Conservation (phyloP, 1,140 invertebrate genomes). For the Drosophila gunungcola region DNA sequence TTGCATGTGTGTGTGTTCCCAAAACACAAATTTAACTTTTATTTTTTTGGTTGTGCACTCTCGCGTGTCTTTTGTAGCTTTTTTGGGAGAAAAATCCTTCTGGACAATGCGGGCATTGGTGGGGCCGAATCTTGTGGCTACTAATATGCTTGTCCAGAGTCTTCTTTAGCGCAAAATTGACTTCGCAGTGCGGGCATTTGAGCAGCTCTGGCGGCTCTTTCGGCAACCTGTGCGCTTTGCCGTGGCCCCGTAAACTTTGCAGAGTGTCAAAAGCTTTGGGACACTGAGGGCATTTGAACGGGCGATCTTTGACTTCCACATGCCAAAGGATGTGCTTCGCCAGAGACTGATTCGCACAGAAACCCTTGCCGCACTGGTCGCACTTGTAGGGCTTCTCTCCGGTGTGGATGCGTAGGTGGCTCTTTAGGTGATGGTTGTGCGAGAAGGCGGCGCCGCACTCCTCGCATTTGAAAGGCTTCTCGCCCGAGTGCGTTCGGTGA, state of each 20-base stretch:
- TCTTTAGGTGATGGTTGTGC: slow-evolving; percentile 46
- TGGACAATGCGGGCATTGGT: slow-evolving; percentile 20
- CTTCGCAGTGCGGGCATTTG: slow-evolving; percentile 32
- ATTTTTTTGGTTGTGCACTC: slow-evolving; percentile 9
- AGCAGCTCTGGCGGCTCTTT: slow-evolving; percentile 2
- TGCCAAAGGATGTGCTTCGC: slow-evolving; percentile 40
- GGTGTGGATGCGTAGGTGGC: slow-evolving; percentile 34
- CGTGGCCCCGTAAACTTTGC: slow-evolving; percentile 16
- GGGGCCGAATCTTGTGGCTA: slow-evolving; percentile 27
- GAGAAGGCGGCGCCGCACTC: slow-evolving; percentile 33
- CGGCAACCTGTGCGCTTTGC: slow-evolving; percentile 8
- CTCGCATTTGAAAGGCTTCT: slow-evolving; percentile 40
- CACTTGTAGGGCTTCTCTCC: slow-evolving; percentile 51
- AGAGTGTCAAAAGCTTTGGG: slow-evolving; percentile 31
- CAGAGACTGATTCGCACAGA: slow-evolving; percentile 45
- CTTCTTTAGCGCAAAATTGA: slow-evolving; percentile 22
- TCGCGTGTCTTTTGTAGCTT: slow-evolving; percentile 15
- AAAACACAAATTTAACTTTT: neutral
- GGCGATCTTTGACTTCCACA: slow-evolving; percentile 15
- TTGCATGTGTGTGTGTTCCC: no score
- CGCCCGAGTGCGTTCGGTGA: slow-evolving; percentile 29
- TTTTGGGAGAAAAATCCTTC: slow-evolving; percentile 40
- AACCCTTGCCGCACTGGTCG: slow-evolving; percentile 22
- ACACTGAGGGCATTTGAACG: slow-evolving; percentile 24
- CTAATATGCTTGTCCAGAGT: slow-evolving; percentile 30